A percentile compares a stretch with the other conserved stretches of the same genome.
Conservation (phyloP, 2,888 invertebrate genomes). For the Hemaris fuciformis region DNA sequence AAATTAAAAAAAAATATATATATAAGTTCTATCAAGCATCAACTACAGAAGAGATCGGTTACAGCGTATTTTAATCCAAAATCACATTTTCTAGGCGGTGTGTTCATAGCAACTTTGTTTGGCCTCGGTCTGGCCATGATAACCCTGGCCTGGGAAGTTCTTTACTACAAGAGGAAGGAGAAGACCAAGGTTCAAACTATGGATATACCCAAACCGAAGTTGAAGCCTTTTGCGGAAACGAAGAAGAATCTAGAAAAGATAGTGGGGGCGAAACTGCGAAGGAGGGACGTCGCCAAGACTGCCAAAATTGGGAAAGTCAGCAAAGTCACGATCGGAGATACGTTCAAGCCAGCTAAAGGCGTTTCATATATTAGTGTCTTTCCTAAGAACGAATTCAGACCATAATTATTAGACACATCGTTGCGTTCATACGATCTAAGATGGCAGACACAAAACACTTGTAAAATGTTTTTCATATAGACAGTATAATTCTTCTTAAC, state of each 20-base stretch:
- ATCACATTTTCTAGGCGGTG: slow-evolving; percentile 84
- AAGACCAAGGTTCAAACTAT: slow-evolving; percentile 54
- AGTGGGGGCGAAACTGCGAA: slow-evolving; percentile 30
- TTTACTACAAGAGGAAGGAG: slow-evolving; percentile 85
- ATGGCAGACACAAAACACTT: not conserved
- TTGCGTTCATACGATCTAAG: not conserved
- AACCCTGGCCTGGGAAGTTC: slow-evolving; percentile 90
- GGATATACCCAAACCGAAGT: slow-evolving; percentile 45
- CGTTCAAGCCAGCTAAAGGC: slow-evolving; percentile 63
- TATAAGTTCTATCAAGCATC: no score
- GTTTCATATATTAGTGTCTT: slow-evolving; percentile 70
- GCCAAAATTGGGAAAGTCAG: slow-evolving; percentile 28
- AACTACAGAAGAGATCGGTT: no score
- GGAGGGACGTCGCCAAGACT: slow-evolving; percentile 23
- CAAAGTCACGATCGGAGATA: slow-evolving; percentile 70
- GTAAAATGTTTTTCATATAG: no score
- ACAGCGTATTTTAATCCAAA: not conserved
- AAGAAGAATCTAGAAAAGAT: slow-evolving; percentile 37
- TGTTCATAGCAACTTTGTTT: slow-evolving; percentile 93
- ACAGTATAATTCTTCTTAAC: no score
- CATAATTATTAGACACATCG: slow-evolving; percentile 38
- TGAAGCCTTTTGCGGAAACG: slow-evolving; percentile 35
- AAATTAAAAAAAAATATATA: no score
- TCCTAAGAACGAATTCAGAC: slow-evolving; percentile 58
- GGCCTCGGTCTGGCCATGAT: slow-evolving; percentile 92